Evolutionary conservation across 2,797 vertebrate species (phyloP).

Genomic region (Malacoctenus gilli): DNA sequence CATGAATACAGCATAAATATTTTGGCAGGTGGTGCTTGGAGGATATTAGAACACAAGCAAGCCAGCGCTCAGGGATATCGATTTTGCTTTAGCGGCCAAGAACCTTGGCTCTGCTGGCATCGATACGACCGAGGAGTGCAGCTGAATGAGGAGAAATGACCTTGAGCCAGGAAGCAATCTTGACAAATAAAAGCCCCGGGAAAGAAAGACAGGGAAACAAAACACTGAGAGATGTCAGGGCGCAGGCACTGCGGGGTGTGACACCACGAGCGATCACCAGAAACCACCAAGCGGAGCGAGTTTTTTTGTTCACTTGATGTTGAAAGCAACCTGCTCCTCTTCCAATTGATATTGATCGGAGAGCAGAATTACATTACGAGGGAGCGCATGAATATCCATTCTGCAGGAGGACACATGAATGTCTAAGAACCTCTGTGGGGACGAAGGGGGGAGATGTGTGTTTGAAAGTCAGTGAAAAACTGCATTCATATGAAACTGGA

Average conservation of each 20-base stretch:
- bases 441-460: too few relatives aligned
- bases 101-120: conserved; percentile 64
- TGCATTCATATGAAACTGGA: too few relatives aligned
- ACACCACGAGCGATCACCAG: conserved; percentile 6
- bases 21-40: conserved; percentile 73
- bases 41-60: conserved; percentile 76
- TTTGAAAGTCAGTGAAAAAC: too few relatives aligned
- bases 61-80: conserved; percentile 67
- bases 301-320: too few relatives aligned
- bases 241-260: conserved; percentile 25
- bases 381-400: too few relatives aligned
- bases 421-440: too few relatives aligned
- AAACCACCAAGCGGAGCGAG: conserved; percentile 2
- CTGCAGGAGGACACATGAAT: too few relatives aligned
- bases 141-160: conserved; percentile 56
- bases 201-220: conserved; percentile 54
- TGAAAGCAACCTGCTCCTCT: too few relatives aligned
- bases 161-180: conserved; percentile 68
- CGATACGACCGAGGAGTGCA: conserved; percentile 46
- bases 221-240: conserved; percentile 37
- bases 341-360: too few relatives aligned
- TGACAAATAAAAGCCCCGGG: conserved; percentile 59
- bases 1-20: conserved; percentile 73
- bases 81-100: conserved; percentile 70
- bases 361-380: too few relatives aligned